Percentiles rank a stretch among this genome's conserved stretches.
Evolutionary conservation across 2,113 vertebrate species (phyloP).

Genomic region (Albula goreensis): DNA sequence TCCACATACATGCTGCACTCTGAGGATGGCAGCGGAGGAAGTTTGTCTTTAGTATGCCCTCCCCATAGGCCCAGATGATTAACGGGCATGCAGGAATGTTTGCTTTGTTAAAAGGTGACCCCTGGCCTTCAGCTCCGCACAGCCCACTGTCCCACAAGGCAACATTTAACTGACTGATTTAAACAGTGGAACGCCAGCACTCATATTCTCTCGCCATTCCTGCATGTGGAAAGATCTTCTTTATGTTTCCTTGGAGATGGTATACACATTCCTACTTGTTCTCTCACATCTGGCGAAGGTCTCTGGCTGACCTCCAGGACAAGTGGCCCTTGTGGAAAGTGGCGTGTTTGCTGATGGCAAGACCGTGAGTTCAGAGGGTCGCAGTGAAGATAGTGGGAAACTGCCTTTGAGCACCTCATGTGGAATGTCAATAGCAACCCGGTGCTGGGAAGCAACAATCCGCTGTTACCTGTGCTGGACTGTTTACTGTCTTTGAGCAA

Average conservation of each 20-base stretch:
- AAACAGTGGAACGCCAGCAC: neutral
- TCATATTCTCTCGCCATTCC: neutral
- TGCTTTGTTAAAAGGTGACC: neutral
- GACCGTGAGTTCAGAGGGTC: neutral
- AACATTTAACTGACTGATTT: neutral
- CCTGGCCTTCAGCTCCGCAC: neutral
- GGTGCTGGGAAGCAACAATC: slow-evolving; percentile 36
- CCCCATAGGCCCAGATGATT: neutral
- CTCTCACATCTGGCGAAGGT: too few species aligned
- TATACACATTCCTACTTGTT: too few species aligned
- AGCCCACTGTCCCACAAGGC: neutral
- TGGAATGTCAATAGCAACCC: slow-evolving; percentile 54
- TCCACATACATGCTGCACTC: neutral
- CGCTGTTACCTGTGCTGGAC: neutral
- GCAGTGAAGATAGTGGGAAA: slow-evolving; percentile 39
- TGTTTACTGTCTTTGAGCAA: neutral
- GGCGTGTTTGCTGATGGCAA: neutral
- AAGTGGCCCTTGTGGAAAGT: neutral
- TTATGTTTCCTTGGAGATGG: neutral
- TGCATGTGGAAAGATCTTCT: neutral
- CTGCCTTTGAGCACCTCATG: slow-evolving; percentile 37
- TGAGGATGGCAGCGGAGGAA: neutral
- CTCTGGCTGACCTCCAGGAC: neutral
- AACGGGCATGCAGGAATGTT: neutral
- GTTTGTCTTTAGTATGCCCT: neutral